Evolutionary conservation across 2,888 invertebrate species (phyloP).

Genomic region (Apodemia mormo): DNA sequence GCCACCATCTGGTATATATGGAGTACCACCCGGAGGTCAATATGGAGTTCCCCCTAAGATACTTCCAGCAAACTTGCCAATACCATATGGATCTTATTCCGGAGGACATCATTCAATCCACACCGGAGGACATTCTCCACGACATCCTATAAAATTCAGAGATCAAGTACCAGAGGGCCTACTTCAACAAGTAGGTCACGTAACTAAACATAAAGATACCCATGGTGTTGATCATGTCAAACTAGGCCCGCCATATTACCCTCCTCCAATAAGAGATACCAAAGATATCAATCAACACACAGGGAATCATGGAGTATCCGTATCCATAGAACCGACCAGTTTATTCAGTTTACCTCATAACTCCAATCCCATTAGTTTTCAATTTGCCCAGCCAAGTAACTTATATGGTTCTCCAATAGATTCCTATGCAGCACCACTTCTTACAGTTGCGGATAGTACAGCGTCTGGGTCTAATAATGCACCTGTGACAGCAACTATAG

Average conservation of each 20-base stretch:
- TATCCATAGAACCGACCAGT: slow-evolving; percentile 75
- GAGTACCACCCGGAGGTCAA: slow-evolving; percentile 80
- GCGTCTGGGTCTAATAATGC: slow-evolving; percentile 68
- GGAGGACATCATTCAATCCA: slow-evolving; percentile 68
- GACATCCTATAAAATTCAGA: slow-evolving; percentile 86
- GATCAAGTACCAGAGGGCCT: slow-evolving; percentile 88
- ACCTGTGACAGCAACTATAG: slow-evolving; percentile 62
- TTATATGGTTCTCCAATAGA: slow-evolving; percentile 72
- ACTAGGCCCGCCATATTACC: slow-evolving; percentile 81
- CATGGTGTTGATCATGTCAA: slow-evolving; percentile 78
- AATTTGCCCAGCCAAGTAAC: slow-evolving; percentile 55
- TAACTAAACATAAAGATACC: slow-evolving; percentile 83
- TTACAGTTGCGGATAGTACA: slow-evolving; percentile 76
- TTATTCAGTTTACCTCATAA: slow-evolving; percentile 77
- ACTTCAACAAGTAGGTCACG: slow-evolving; percentile 84
- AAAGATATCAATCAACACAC: slow-evolving; percentile 67
- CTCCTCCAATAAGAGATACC: slow-evolving; percentile 84
- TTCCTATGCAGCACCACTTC: slow-evolving; percentile 76
- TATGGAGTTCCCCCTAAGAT: slow-evolving; percentile 68
- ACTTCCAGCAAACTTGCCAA: slow-evolving; percentile 56
- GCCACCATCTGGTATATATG: slow-evolving; percentile 83
- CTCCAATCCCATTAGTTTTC: slow-evolving; percentile 74
- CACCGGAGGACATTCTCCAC: slow-evolving; percentile 70
- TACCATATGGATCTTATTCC: slow-evolving; percentile 68
- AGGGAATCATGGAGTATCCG: slow-evolving; percentile 54